Conservation (phyloP, 2,888 invertebrate genomes). For the Nephrotoma appendiculata region DNA sequence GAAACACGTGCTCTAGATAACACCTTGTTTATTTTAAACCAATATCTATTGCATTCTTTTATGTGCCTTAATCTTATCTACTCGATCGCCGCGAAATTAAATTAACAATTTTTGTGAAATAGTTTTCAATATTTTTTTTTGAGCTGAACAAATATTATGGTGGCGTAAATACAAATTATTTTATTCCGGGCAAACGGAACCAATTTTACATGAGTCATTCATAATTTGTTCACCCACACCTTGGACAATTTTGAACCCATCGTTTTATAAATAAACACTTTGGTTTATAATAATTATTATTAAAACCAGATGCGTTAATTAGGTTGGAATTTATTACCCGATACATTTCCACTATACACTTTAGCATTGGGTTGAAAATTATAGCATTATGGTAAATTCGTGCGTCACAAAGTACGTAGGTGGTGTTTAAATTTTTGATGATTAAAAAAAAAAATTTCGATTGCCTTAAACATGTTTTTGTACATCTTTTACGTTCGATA, state of each 20-base stretch:
- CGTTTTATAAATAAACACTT: neutral
- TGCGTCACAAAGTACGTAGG: neutral
- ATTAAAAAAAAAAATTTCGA: neutral
- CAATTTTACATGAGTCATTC: no score
- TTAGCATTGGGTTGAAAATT: neutral
- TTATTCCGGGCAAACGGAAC: neutral
- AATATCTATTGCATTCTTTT: neutral
- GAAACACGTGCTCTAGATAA: neutral
- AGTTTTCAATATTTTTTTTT: no score
- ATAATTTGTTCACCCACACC: no score
- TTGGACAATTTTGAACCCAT: no score
- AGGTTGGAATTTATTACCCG: neutral
- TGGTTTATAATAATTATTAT: neutral
- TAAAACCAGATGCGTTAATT: neutral
- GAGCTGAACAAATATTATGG: neutral
- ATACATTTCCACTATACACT: neutral
- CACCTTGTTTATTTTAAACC: neutral
- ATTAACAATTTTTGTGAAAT: no score
- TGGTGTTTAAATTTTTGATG: neutral
- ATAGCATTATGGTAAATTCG: neutral
- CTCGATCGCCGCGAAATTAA: no score
- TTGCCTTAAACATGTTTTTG: neutral
- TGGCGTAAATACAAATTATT: neutral
- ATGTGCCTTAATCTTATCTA: neutral
- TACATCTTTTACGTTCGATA: no score